Evolutionary conservation across 2,888 invertebrate species (phyloP).

Genomic region (Torymus texanus): DNA sequence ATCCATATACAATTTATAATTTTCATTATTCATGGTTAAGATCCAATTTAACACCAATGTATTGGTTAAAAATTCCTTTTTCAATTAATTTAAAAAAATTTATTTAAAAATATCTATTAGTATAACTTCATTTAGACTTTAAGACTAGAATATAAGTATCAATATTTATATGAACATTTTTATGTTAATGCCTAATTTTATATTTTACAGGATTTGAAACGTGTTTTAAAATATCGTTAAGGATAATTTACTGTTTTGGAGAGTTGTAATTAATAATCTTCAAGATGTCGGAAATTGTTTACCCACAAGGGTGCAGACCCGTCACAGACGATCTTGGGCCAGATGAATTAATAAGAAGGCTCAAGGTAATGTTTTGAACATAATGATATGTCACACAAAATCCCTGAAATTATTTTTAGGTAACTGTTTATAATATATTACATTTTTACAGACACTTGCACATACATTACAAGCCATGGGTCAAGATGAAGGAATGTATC

Average conservation of each 20-base stretch:
- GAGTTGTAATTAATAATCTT: slow-evolving; percentile 10
- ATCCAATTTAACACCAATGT: too few species aligned
- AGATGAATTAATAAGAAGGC: slow-evolving; percentile 94
- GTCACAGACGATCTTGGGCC: slow-evolving; percentile 95
- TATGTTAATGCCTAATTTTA: too few species aligned
- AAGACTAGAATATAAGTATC: too few species aligned
- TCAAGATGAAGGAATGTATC: slow-evolving; percentile 95
- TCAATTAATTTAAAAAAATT: too few species aligned
- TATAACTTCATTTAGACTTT: too few species aligned
- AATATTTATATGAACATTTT: too few species aligned
- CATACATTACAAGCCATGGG: slow-evolving; percentile 97
- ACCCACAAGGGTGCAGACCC: slow-evolving; percentile 96
- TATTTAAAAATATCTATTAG: too few species aligned
- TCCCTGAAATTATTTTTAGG: background rate
- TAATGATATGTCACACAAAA: background rate
- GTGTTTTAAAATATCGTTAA: slow-evolving; percentile 69
- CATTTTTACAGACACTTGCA: slow-evolving; percentile 83
- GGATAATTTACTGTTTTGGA: slow-evolving; percentile 15
- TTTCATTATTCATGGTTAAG: too few species aligned
- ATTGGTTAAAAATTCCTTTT: too few species aligned
- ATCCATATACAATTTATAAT: too few species aligned
- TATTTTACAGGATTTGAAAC: slow-evolving; percentile 72
- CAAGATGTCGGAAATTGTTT: slow-evolving; percentile 90
- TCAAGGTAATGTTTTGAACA: slow-evolving; percentile 82
- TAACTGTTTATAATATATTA: background rate